phyloP scores from a whole-genome alignment of 2,888 invertebrate species.

The Melanostoma mellinum region DNA sequence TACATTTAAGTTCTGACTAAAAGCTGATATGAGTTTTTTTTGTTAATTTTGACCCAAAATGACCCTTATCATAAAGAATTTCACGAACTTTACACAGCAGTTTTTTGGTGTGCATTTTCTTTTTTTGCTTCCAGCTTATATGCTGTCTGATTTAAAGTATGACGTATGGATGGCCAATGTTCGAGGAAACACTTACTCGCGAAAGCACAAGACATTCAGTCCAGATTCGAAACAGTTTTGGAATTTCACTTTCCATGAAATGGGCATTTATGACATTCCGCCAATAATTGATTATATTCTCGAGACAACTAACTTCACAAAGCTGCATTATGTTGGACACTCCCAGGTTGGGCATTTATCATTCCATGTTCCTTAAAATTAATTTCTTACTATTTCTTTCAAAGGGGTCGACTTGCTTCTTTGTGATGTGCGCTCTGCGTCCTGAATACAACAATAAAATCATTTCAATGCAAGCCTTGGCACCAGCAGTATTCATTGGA shows the following conservation, averaged over 20 bases:
- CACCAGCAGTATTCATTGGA: conserved; percentile 87
- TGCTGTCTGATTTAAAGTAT: conserved; percentile 86
- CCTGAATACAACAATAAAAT: conserved; percentile 88
- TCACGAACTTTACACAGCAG: too few species aligned
- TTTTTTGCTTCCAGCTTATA: conserved; percentile 76
- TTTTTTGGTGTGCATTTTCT: too few species aligned
- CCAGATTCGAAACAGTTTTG: conserved; percentile 83
- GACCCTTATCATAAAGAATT: not conserved
- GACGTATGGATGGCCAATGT: conserved; percentile 93
- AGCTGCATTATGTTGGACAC: conserved; percentile 90
- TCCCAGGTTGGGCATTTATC: conserved; percentile 83
- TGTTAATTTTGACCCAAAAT: not conserved
- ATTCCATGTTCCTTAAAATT: conserved; percentile 78
- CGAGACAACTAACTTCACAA: conserved; percentile 83
- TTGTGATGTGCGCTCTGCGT: conserved; percentile 85
- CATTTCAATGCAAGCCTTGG: conserved; percentile 86
- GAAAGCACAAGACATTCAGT: conserved; percentile 82
- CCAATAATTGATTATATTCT: conserved; percentile 90
- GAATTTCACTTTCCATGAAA: conserved; percentile 88
- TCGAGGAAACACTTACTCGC: conserved; percentile 87
- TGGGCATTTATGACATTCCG: conserved; percentile 89
- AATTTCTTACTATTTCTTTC: not conserved
- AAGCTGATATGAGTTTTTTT: too few species aligned
- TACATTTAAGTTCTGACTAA: too few species aligned
- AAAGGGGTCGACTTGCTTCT: conserved; percentile 87